Base-by-base conservation (phyloP, 2,888 invertebrate species). In the Lasioglossum oenotherae region DNA sequence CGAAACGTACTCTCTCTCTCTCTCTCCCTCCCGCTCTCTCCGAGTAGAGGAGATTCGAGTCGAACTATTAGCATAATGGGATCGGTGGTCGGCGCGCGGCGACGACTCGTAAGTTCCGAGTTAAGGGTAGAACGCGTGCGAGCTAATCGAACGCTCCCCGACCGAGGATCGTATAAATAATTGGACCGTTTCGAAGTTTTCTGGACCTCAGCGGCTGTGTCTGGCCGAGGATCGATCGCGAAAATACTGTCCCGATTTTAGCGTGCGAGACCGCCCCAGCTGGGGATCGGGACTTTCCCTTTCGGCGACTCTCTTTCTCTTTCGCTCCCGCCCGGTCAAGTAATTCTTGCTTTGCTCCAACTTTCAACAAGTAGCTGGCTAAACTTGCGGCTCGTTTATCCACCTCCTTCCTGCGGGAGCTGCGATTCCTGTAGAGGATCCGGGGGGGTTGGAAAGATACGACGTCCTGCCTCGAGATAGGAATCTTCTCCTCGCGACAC, bases 31-130 rank as follows among this genome's bases (percentile, higher is more conserved):
- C 4, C n/a, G 12, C n/a, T 10, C 57, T 80, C 35, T 78, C 31
- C n/a, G 46, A 82, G 71, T 82, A n/a, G 57, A 12, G 35, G 38
- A 82, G 85, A 86, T 86, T 88, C 75, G 74, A 85, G 81, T 72
- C 75, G 23, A 71, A 73, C 74, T 74, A 80, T 88, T 73, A 79
- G 74, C 80, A 85, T 84, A 82, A 90, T 79, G 81, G 71, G 80
- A 86, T 79, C 71, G 79, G 75, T 23, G 73, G 74, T 78, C 80
- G 82, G 71, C 78, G 75, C 73, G 77, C 73, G 78, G 85, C 77
- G 78, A 87, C 79, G 74, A 71, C 69, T 80, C 80, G 78, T 77
- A 74, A 75, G 78, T 81, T 74, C 64, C 69, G 74, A 80, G 80
- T 84, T 85, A 75, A 75, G 80, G 78, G 78, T 46, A 49, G 74